These are phyloP conservation scores for Leptinotarsa lineolata DNA, from an alignment of 1,140 invertebrate species.

Conservation along the genomic window DNA sequence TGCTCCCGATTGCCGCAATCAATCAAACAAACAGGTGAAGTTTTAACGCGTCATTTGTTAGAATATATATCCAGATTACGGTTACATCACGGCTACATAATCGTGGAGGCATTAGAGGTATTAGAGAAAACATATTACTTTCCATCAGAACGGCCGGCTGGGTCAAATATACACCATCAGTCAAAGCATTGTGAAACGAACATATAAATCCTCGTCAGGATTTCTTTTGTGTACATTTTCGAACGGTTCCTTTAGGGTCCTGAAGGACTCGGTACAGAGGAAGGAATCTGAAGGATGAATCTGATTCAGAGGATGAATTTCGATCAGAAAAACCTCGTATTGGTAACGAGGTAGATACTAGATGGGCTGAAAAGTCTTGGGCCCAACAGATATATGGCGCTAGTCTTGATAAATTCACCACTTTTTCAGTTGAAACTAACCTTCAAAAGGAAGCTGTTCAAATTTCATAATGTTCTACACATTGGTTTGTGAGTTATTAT, in stretches of 20 bases:
- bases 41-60: background rate
- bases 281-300: no score
- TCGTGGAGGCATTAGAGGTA: conserved; percentile 7
- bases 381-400: no score
- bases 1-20: background rate
- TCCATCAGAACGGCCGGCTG: background rate
- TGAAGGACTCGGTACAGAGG: no score
- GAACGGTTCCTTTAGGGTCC: background rate
- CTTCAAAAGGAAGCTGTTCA: no score
- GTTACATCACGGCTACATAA: background rate
- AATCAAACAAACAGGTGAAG: conserved; percentile 5
- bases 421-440: no score
- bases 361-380: no score
- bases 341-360: no score
- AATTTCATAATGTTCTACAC: no score
- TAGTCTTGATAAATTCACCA: no score
- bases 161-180: background rate
- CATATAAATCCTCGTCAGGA: background rate
- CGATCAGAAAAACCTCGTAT: no score
- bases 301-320: no score
- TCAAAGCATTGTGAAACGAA: conserved; percentile 5
- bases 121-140: conserved; percentile 5
- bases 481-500: no score
- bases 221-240: background rate
- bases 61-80: conserved; percentile 5